Evolutionary conservation across 2,113 vertebrate genomes (phyloP).

Genomic region (Orientallactaga bullata): DNA sequence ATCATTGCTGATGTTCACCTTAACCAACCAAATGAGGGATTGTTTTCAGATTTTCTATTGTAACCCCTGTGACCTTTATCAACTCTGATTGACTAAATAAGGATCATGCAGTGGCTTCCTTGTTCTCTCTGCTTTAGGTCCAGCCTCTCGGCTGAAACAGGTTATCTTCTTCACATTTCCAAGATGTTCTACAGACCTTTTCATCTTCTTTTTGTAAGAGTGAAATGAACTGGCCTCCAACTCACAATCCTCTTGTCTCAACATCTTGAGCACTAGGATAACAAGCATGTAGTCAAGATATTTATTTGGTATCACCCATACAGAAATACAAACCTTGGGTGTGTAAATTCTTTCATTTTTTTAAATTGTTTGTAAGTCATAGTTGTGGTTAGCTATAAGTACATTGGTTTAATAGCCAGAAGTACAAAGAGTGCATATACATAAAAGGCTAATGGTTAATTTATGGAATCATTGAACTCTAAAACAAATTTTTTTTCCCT

Average conservation of each 20-base stretch:
- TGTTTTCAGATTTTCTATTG: background rate
- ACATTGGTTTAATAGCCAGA: background rate
- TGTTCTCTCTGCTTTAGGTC: background rate
- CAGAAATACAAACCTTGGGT: background rate
- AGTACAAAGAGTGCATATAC: background rate
- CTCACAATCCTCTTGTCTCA: too few relatives aligned
- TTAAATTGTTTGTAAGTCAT: background rate
- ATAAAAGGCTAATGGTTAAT: background rate
- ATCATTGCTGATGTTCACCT: background rate
- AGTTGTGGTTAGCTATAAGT: background rate
- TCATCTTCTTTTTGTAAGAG: too few relatives aligned
- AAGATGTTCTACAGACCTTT: too few relatives aligned
- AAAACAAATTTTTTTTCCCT: background rate
- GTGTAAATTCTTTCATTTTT: background rate
- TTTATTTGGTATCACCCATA: background rate
- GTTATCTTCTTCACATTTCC: background rate
- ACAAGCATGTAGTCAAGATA: background rate
- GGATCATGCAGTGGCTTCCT: background rate
- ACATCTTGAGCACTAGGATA: too few relatives aligned
- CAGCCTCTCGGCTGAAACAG: background rate
- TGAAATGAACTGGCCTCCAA: too few relatives aligned
- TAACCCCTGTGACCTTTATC: background rate
- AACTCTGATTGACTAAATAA: background rate
- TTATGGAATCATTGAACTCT: conserved; percentile 33
- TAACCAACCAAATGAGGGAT: background rate